phyloP scores from a whole-genome alignment of 2,888 invertebrate species.

The Drosophila testacea region DNA sequence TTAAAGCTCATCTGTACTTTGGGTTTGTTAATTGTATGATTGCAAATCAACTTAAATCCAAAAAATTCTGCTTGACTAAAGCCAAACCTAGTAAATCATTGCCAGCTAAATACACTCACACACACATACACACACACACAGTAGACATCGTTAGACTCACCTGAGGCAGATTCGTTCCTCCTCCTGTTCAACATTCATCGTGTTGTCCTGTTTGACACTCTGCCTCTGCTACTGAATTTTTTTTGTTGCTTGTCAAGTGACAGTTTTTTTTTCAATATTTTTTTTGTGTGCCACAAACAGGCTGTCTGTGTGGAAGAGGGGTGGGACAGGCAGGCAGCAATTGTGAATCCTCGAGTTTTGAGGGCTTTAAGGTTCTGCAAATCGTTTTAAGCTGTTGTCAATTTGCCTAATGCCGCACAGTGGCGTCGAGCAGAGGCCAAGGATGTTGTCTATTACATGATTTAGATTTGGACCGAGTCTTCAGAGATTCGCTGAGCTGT shows the following conservation, averaged over 20 bases:
- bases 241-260: slow-evolving; percentile 49
- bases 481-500: slow-evolving; percentile 39
- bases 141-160: slow-evolving; percentile 55
- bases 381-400: slow-evolving; percentile 75
- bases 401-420: slow-evolving; percentile 72
- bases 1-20: not conserved
- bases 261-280: slow-evolving; percentile 29
- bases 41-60: slow-evolving; percentile 30
- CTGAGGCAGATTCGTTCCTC: slow-evolving; percentile 74
- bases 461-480: slow-evolving; percentile 19
- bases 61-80: slow-evolving; percentile 21
- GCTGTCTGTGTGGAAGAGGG: not conserved
- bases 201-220: slow-evolving; percentile 39
- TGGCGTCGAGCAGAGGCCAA: slow-evolving; percentile 35
- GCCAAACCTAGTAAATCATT: slow-evolving; percentile 38
- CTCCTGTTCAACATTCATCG: slow-evolving; percentile 70
- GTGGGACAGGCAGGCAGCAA: slow-evolving; percentile 10
- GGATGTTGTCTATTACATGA: slow-evolving; percentile 51
- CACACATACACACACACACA: slow-evolving; percentile 19
- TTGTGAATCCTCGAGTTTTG: slow-evolving; percentile 43
- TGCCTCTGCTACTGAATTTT: slow-evolving; percentile 13
- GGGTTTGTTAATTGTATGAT: slow-evolving; percentile 25
- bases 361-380: slow-evolving; percentile 66
- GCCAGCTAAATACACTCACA: slow-evolving; percentile 20
- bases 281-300: slow-evolving; percentile 28